Evolutionary conservation across 2,888 invertebrate species (phyloP).

Genomic region (Pachycephus smyrnensis): DNA sequence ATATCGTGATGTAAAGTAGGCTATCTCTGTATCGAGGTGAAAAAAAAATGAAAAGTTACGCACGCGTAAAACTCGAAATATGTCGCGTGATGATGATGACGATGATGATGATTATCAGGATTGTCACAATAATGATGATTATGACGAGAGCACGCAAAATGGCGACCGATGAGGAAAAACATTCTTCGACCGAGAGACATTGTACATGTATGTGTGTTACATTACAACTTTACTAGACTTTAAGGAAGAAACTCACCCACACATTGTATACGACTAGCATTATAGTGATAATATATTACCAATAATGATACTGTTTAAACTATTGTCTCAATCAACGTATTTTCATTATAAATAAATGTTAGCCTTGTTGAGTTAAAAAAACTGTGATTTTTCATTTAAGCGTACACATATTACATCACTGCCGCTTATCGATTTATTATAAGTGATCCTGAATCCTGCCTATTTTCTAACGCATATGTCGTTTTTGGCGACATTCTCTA

Average conservation of each 20-base stretch:
- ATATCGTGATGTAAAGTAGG: background rate
- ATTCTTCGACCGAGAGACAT: constrained; percentile 42
- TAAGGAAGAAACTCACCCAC: constrained; percentile 56
- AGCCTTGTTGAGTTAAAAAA: constrained; percentile 67
- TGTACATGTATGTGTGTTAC: constrained; percentile 62
- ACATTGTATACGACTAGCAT: constrained; percentile 68
- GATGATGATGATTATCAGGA: too few relatives aligned
- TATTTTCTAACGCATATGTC: too few relatives aligned
- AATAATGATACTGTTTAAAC: constrained; percentile 67
- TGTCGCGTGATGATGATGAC: too few relatives aligned
- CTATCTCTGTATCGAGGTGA: background rate
- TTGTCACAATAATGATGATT: too few relatives aligned
- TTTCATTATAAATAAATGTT: constrained; percentile 68
- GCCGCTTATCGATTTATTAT: too few relatives aligned
- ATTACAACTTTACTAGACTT: constrained; percentile 43
- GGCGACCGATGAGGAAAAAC: too few relatives aligned
- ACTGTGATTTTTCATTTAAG: background rate
- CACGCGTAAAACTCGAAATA: too few relatives aligned
- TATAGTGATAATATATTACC: constrained; percentile 66
- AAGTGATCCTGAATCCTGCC: too few relatives aligned
- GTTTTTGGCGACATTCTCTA: too few relatives aligned
- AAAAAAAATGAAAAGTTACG: constrained; percentile 10
- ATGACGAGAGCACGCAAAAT: too few relatives aligned
- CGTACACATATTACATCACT: too few relatives aligned
- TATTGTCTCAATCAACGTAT: constrained; percentile 68